phyloP scores from a whole-genome alignment of 2,113 vertebrate genomes.

The Epinephelus fuscoguttatus region DNA sequence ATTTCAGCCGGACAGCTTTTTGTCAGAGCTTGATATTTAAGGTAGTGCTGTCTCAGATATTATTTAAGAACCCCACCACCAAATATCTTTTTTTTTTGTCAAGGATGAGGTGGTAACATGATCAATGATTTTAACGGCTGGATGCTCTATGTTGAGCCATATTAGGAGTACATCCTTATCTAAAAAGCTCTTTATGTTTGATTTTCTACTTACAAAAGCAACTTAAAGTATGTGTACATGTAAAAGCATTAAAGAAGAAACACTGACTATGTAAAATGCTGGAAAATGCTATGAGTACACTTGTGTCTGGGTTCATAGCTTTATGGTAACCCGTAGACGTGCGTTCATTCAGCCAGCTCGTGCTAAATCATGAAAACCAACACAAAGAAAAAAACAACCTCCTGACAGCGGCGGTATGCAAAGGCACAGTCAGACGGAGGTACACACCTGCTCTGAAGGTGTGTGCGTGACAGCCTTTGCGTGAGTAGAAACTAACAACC shows the following conservation, averaged over 20 bases:
- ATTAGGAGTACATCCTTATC: background rate
- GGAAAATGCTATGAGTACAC: background rate
- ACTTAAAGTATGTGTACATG: background rate
- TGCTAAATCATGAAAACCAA: conserved; percentile 42
- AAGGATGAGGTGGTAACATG: background rate
- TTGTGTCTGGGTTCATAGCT: background rate
- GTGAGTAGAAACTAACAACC: conserved; percentile 73
- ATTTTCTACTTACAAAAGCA: background rate
- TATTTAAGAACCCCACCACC: background rate
- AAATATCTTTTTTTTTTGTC: background rate
- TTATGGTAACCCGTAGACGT: conserved; percentile 2
- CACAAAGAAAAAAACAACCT: conserved; percentile 44
- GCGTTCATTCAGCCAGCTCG: conserved; percentile 4
- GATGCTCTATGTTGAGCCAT: background rate
- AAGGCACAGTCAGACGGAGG: conserved; percentile 20
- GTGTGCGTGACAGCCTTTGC: conserved; percentile 75
- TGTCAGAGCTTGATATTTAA: background rate
- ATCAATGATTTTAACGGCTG: background rate
- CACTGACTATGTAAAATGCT: background rate
- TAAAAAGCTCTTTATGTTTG: background rate
- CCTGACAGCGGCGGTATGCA: conserved; percentile 55
- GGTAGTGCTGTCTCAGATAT: background rate
- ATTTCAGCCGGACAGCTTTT: background rate
- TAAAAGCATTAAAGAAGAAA: background rate
- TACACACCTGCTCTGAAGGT: conserved; percentile 73